These are phyloP conservation scores for Lepus europaeus DNA, from an alignment of 2,113 vertebrate species.

Conservation along the genomic window DNA sequence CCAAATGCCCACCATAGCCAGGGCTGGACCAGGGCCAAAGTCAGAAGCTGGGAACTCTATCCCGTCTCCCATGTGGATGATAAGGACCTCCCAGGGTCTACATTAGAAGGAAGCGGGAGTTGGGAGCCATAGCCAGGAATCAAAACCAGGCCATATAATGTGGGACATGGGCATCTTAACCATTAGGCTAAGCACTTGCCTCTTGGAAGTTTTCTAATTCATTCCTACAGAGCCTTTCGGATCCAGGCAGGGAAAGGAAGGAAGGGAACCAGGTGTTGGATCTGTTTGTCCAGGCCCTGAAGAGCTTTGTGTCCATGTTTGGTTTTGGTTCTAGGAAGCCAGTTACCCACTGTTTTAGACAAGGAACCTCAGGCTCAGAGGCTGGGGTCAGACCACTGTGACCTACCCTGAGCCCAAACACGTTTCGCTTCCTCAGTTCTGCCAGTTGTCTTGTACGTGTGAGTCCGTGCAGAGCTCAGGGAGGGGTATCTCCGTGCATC, in stretches of 20 bases:
- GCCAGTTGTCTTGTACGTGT: background rate
- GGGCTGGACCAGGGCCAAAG: too few species aligned
- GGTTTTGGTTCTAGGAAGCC: background rate
- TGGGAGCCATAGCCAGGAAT: too few species aligned
- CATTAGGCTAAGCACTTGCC: too few species aligned
- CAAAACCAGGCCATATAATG: too few species aligned
- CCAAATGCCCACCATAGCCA: too few species aligned
- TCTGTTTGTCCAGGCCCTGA: background rate
- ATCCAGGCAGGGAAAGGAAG: background rate
- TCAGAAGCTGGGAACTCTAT: too few species aligned
- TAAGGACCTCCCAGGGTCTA: too few species aligned
- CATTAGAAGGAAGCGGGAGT: too few species aligned
- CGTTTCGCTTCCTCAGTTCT: background rate
- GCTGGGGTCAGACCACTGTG: background rate
- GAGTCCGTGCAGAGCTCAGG: background rate
- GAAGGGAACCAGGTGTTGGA: background rate
- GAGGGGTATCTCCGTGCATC: background rate
- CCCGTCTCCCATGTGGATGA: too few species aligned
- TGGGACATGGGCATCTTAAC: too few species aligned
- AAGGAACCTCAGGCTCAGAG: background rate
- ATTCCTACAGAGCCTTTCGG: too few species aligned
- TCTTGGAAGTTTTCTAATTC: too few species aligned
- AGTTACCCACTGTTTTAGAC: background rate
- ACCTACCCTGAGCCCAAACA: background rate
- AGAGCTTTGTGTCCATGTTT: background rate